Base-by-base conservation (phyloP, 2,888 invertebrate species). In the Chrysomela aeneicollis region DNA sequence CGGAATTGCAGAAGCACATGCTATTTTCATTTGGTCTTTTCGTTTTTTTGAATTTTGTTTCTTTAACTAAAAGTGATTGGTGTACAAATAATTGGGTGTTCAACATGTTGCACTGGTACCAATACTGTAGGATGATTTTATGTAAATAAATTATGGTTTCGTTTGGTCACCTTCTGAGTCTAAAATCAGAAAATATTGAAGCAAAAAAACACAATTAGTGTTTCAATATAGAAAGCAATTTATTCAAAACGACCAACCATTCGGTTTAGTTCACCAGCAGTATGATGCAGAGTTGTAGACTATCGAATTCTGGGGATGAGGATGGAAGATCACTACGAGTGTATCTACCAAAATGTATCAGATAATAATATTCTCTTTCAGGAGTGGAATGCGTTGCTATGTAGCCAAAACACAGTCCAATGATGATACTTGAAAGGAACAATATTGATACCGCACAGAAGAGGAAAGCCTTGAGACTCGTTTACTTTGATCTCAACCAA, bases 11-110 rank as follows among this genome's bases (percentile, higher is more conserved):
- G 46, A 30, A 51, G 26, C 26, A 26, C 22, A 46, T 26, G 54
- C 59, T 64, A 15, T 35, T 68, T 61, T 67, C 47, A 61, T 66
- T 70, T 66, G 63, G 65, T 64, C 49, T 30, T 55, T 67, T 64
- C 61, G 57, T 61, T 49, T 59, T 52, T 53, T 64, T 53, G 6
- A 26, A 26, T 5, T 26, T n/a, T n/a, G n/a, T n/a, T n/a, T n/a
- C n/a, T n/a, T n/a, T 37, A 59, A 46, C 57, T 60, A 59, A 37
- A 21, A 57, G 30, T 47, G 51, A 62, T 54, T 32, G 15, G 19
- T 60, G 10, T 61, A 59, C 60, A 64, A 51, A 60, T 61, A 60
- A 26, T 5, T 26, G n/a, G n/a, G 26, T 26, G 6, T 26, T 26
- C 26, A 26, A 26, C 26, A 3, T 26, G 26, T 26, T 26, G 26